Conservation (phyloP, 2,797 vertebrate species). For the Oreochromis grahami region DNA sequence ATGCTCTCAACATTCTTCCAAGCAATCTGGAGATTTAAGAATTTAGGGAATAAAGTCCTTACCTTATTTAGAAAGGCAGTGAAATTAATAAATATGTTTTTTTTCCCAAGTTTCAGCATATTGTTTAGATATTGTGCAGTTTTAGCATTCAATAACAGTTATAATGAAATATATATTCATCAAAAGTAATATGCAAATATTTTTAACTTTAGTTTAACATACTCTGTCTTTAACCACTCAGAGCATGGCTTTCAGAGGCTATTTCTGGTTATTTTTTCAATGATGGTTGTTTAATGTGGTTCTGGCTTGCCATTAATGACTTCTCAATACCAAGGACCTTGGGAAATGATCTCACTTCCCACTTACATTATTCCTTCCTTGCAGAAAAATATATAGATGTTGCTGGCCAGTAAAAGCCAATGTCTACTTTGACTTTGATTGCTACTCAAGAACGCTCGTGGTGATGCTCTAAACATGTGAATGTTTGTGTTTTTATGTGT, state of each 20-base stretch:
- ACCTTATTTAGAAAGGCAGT: background rate
- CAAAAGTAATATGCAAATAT: background rate
- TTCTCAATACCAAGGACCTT: background rate
- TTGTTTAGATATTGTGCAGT: background rate
- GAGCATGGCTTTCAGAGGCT: background rate
- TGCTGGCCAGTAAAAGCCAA: background rate
- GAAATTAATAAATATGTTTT: background rate
- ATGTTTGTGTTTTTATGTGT: conserved; percentile 8
- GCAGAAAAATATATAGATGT: conserved; percentile 8
- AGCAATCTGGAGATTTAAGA: conserved; percentile 7
- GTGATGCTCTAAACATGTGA: background rate
- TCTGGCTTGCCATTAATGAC: background rate
- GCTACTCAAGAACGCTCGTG: background rate
- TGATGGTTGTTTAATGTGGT: conserved; percentile 5
- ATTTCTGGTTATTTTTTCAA: background rate
- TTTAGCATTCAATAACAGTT: background rate
- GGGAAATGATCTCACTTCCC: conserved; percentile 21
- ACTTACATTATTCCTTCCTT: conserved; percentile 21
- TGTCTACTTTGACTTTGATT: conserved; percentile 26
- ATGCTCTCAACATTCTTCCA: conserved; percentile 23
- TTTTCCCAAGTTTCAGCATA: background rate
- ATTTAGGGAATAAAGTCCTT: background rate
- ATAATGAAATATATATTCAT: background rate
- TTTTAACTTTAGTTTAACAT: background rate
- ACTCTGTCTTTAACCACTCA: background rate